A percentile compares a stretch with the other conserved stretches of the same genome.
phyloP scores from a whole-genome alignment of 2,113 vertebrate species.

The Dinomys branickii region DNA sequence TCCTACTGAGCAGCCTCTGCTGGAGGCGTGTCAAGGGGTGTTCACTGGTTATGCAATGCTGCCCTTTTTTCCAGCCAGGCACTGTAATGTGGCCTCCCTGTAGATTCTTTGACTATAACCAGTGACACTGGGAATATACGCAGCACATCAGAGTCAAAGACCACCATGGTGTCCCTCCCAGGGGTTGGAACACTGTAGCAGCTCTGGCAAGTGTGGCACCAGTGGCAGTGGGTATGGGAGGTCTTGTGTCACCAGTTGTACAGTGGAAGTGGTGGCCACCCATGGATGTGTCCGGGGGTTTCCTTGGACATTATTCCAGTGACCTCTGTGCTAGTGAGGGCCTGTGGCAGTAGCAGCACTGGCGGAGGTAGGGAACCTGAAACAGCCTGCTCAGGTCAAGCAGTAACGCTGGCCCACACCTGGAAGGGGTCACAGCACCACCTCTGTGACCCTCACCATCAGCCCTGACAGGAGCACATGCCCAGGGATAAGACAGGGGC shows the following conservation, averaged over 20 bases:
- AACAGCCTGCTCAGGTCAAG: background rate
- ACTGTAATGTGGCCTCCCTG: background rate
- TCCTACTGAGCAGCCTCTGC: background rate
- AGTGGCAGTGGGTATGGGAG: background rate
- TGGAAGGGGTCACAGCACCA: too few relatives aligned
- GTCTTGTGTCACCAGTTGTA: background rate
- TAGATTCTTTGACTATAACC: background rate
- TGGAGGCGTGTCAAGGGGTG: too few relatives aligned
- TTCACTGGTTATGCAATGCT: too few relatives aligned
- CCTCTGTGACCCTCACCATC: background rate
- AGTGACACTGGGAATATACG: background rate
- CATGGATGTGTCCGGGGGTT: background rate
- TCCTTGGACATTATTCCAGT: background rate
- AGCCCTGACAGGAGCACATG: background rate
- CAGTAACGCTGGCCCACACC: background rate
- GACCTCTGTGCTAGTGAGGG: background rate
- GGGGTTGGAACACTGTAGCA: too few relatives aligned
- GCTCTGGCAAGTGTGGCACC: background rate
- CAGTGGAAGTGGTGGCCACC: background rate
- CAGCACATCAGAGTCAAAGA: background rate
- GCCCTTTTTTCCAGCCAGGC: background rate
- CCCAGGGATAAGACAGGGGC: background rate
- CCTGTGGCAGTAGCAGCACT: background rate
- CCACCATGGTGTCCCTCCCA: background rate
- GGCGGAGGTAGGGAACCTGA: too few relatives aligned